These are phyloP conservation scores for Spicauda simplicius DNA, from an alignment of 2,888 invertebrate species.

Conservation along the genomic window DNA sequence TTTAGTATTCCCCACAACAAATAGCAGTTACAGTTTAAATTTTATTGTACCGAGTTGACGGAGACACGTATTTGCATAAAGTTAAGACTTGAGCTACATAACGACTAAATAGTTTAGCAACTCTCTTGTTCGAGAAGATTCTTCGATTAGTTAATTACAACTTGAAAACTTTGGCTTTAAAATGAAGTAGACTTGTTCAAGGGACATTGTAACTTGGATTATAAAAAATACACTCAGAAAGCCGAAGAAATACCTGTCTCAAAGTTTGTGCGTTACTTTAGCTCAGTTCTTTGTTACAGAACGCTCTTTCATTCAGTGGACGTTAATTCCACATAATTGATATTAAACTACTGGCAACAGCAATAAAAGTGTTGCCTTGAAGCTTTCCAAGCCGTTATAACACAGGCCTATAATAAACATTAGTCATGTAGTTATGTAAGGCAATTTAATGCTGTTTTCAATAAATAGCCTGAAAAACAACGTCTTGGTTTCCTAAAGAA, in stretches of 20 bases:
- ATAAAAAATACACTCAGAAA: conserved; percentile 14
- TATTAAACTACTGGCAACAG: conserved; percentile 25
- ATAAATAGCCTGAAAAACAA: no score
- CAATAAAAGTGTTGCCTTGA: conserved; percentile 13
- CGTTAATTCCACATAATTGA: conserved; percentile 20
- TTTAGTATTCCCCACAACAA: conserved; percentile 35
- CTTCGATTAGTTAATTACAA: conserved; percentile 35
- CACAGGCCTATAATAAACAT: conserved; percentile 2
- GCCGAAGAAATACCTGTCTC: background rate
- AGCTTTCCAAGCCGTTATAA: conserved; percentile 13
- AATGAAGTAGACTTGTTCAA: conserved; percentile 13
- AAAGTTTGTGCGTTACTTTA: conserved; percentile 10
- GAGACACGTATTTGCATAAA: conserved; percentile 33
- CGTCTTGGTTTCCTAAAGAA: no score
- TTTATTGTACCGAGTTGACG: conserved; percentile 32
- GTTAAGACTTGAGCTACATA: conserved; percentile 35
- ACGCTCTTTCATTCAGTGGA: conserved; percentile 4
- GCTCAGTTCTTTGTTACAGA: background rate
- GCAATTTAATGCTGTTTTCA: background rate
- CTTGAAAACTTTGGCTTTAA: conserved; percentile 23
- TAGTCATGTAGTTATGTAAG: background rate
- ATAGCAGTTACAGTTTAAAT: conserved; percentile 38
- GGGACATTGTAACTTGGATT: conserved; percentile 4
- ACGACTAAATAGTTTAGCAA: conserved; percentile 34
- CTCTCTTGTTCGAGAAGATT: conserved; percentile 28